A percentile compares a stretch with the other conserved stretches of the same genome.
phyloP scores from a whole-genome alignment of 2,888 invertebrate species.

The Tupiocoris notatus region DNA sequence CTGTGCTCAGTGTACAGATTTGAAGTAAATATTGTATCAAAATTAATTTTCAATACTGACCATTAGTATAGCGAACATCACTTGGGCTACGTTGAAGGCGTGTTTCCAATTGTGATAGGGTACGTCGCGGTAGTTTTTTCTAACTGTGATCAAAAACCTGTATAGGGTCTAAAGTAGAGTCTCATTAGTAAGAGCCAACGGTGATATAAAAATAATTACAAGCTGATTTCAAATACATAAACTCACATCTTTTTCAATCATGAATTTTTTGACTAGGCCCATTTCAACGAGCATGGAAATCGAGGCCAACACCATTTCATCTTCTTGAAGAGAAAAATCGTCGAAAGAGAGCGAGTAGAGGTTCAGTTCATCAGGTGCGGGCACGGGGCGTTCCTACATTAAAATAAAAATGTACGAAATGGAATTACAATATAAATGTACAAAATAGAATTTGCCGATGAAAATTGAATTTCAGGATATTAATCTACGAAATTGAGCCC shows the following conservation, averaged over 20 bases:
- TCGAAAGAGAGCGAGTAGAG: conserved; percentile 57
- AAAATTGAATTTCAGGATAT: neutral
- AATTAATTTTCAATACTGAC: conserved; percentile 52
- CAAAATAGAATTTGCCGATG: neutral
- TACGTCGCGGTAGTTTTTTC: conserved; percentile 59
- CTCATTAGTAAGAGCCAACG: neutral
- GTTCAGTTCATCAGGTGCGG: conserved; percentile 54
- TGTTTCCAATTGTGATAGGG: conserved; percentile 62
- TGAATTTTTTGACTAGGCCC: conserved; percentile 56
- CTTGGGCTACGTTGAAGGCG: conserved; percentile 59
- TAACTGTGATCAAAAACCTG: conserved; percentile 58
- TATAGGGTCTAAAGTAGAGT: conserved; percentile 57
- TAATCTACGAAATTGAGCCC: neutral
- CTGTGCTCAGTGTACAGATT: too few species aligned
- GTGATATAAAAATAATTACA: neutral
- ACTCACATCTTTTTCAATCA: conserved; percentile 57
- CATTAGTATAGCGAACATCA: conserved; percentile 58
- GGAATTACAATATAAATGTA: too few species aligned
- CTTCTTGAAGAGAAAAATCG: conserved; percentile 57
- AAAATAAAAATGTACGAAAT: neutral
- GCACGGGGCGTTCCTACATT: conserved; percentile 52
- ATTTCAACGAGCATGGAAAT: conserved; percentile 58
- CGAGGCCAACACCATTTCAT: conserved; percentile 57
- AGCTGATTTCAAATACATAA: too few species aligned
- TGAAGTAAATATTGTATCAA: neutral